Base-by-base conservation (phyloP, 1,140 invertebrate genomes). In the Spodoptera frugiperda region DNA sequence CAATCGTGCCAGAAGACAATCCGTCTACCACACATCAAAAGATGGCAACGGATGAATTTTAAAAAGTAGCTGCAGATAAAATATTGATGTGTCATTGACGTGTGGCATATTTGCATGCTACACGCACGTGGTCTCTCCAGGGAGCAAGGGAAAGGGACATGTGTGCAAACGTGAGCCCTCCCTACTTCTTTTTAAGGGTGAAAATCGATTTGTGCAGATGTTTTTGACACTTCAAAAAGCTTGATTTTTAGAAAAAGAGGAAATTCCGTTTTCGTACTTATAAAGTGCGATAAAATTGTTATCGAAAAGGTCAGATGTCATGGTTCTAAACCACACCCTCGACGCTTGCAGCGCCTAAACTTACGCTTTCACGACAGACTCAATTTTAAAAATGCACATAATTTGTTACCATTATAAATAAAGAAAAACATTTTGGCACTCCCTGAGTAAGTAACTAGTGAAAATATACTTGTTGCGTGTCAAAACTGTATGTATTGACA, bases 381-480 rank as follows among this genome's bases (percentile, higher is more conserved):
- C 2, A 2, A 25, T 25, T 25, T 25, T 25, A 25, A 25, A 3
- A 25, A 25, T n/a, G n/a, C n/a, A n/a, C n/a, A 25, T 25, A 25
- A 25, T 25, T 25, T 25, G 5, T 2, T 25, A 6, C 4, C 33
- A 19, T 53, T 19, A 55, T 54, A 11, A 54, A 33, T 17, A 39
- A 63, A 10, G 14, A 19, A 8, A 30, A 21, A 39, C 2, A 17
- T 33, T n/a, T 53, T 15, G 15, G 33, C 67, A 71, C 39, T 21
- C n/a, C 68, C 68, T 33, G 30, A 17, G 3, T n/a, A 17, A 33
- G 55, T 55, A 73, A 19, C 25, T 59, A 39, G 33, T 39, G 8
- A 39, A 39, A 39, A 39, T 39, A 39, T 39, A 39, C 33, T 8
- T 39, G 55, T 77, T 19, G 80, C 80, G 80, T 77, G 80, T 55